These are phyloP conservation scores for Hirtodrosophila trivittata DNA, from an alignment of 2,888 invertebrate genomes.

Conservation along the genomic window DNA sequence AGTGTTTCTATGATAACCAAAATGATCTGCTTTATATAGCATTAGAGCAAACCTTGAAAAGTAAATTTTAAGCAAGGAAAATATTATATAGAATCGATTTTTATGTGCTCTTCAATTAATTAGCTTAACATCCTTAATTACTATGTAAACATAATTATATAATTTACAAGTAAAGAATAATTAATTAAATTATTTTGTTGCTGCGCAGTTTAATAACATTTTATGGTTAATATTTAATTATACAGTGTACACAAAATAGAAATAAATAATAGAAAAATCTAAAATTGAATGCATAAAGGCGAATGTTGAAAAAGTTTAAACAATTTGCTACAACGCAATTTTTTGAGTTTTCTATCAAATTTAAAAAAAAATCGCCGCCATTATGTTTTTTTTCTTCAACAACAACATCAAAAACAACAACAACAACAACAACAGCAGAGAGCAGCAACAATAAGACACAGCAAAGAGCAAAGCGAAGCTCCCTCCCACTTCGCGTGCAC, in stretches of 20 bases:
- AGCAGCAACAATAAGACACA: slow-evolving; percentile 22
- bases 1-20: no score
- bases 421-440: slow-evolving; percentile 28
- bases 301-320: slow-evolving; percentile 62
- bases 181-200: neutral
- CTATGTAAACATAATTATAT: no score
- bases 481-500: slow-evolving; percentile 64
- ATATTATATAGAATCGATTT: no score
- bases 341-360: slow-evolving; percentile 70
- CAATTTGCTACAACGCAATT: slow-evolving; percentile 79
- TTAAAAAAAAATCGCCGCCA: slow-evolving; percentile 68
- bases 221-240: neutral
- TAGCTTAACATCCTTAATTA: no score
- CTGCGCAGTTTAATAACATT: neutral
- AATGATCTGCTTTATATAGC: no score
- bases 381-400: slow-evolving; percentile 65
- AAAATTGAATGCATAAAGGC: slow-evolving; percentile 33
- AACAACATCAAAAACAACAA: no score
- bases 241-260: slow-evolving; percentile 17
- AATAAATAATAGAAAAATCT: slow-evolving; percentile 2
- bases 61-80: no score
- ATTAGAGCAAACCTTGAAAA: no score
- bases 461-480: slow-evolving; percentile 45
- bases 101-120: no score
- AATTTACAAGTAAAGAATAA: no score